Evolutionary conservation across 2,888 invertebrate species (phyloP), one percentile per base, ranked within the genome.

Genomic region (Rambutsinella grinnellia): DNA sequence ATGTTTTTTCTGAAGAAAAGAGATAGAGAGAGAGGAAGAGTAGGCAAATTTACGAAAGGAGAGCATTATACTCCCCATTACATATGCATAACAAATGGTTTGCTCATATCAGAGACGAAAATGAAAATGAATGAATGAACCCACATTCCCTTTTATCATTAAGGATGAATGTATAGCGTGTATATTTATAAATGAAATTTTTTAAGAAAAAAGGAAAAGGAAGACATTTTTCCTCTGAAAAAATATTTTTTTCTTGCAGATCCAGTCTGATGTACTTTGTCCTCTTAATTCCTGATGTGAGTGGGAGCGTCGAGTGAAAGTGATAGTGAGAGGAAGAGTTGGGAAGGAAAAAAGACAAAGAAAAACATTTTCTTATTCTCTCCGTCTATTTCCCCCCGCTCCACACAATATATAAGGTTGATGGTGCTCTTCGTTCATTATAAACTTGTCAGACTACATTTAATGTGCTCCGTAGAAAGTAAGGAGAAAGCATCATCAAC

Each of bases 121-220:
- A 72, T 44, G 65, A 63, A 74, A 74, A 74, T 74, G 67, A 53
- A 63, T 63, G 63, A 74, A 74, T 74, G 60, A 66, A 27, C 74
- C 74, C 67, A 62, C 66, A 74, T 74, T 74, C 49, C n/a, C 53
- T 21, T 54, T 54, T 27, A 60, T 60, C 36, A 60, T 60, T 60
- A 60, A 8, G 56, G 27, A 15, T 26, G 10, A 24, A 56, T 56
- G 6, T 21, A 23, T 54, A 56, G 49, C 23, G 53, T 51, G 49
- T 60, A 69, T 53, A n/a, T 23, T 54, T 19, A 23, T 23, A 17
- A 6, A 54, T 54, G 19, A 66, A 66, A 66, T 66, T 54, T 66
- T 66, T 66, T 47, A 27, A 23, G 54, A 19, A 51, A n/a, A 44
- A 47, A 23, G 24, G 27, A 27, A 15, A 47, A 51, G 54, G 24